phyloP scores from a whole-genome alignment of 2,797 vertebrate genomes.

The Tapirus indicus region DNA sequence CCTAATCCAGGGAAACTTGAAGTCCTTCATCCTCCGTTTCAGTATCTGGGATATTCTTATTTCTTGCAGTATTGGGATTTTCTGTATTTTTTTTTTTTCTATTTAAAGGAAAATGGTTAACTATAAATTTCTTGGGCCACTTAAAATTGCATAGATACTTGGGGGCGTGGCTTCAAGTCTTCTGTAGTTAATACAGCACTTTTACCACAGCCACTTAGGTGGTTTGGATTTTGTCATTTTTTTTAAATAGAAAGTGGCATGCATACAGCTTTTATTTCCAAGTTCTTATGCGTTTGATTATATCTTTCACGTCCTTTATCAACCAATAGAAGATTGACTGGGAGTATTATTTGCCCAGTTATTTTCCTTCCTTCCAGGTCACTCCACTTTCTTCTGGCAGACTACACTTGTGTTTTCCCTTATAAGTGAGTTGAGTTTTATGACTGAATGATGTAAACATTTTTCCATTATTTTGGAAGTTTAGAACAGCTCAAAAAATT shows the following conservation, averaged over 20 bases:
- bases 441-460: neutral
- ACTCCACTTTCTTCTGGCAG: neutral
- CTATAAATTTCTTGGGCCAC: neutral
- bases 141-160: neutral
- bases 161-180: neutral
- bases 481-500: neutral
- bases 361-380: neutral
- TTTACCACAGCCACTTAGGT: neutral
- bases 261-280: neutral
- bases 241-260: neutral
- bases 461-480: neutral
- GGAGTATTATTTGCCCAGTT: neutral
- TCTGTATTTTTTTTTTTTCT: neutral
- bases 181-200: neutral
- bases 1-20: too few species aligned
- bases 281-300: neutral
- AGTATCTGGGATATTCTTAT: neutral
- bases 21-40: too few species aligned
- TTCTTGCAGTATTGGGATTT: neutral
- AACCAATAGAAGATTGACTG: neutral
- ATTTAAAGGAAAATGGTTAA: constrained; percentile 22
- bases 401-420: neutral
- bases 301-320: neutral
- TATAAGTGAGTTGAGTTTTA: neutral
- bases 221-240: neutral